Percentiles rank a stretch among this genome's conserved stretches.
Evolutionary conservation across 2,888 invertebrate genomes (phyloP).

Genomic region (Lymantria monacha): DNA sequence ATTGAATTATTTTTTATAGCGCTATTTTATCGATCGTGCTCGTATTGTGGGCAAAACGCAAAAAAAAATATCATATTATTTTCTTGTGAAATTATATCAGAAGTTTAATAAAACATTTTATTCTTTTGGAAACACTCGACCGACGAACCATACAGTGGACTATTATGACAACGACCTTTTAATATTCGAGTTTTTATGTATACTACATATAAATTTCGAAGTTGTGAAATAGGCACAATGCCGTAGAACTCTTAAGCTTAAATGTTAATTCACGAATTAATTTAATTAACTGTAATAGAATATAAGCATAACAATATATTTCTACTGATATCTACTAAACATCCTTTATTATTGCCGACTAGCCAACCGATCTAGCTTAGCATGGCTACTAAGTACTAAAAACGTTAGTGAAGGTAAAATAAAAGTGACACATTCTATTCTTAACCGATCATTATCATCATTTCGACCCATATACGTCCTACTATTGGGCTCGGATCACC

Average conservation of each 20-base stretch:
- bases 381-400: too few relatives aligned
- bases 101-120: background rate
- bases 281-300: too few relatives aligned
- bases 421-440: too few relatives aligned
- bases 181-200: constrained; percentile 12
- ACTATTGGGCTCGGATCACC: too few relatives aligned
- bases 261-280: background rate
- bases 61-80: background rate
- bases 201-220: constrained; percentile 3
- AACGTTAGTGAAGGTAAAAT: too few relatives aligned
- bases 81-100: background rate
- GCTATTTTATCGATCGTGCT: background rate
- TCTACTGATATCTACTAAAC: too few relatives aligned
- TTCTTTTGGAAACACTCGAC: background rate
- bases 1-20: background rate
- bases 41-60: background rate
- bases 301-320: too few relatives aligned
- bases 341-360: too few relatives aligned
- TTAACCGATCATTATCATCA: too few relatives aligned
- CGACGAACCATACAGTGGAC: background rate
- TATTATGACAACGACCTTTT: constrained; percentile 14
- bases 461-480: too few relatives aligned
- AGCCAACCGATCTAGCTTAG: too few relatives aligned
- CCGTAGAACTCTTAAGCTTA: background rate
- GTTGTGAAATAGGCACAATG: constrained; percentile 13